Evolutionary conservation across 1,140 invertebrate genomes (phyloP), one percentile per base, ranked within the genome.

Genomic region (Neodiprion fabricii): DNA sequence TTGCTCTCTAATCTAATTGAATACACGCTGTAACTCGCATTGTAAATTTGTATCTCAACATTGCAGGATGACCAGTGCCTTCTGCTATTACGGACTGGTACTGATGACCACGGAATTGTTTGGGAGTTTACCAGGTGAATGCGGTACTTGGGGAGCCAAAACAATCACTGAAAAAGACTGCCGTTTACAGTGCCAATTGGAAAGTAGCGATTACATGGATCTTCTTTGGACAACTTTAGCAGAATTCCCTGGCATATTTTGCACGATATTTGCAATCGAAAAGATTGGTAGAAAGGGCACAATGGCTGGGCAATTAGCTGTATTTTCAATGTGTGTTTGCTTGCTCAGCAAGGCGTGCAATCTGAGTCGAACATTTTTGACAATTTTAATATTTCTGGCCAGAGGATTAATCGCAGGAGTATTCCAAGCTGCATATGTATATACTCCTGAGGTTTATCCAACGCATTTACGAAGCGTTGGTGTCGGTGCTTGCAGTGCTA

Each of bases 1-100:
- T 72, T 72, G 47, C 21, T 14, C 8, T 73, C 17, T 11, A 68
- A 28, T 21, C 8, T 4, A 47, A 7, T 49, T 71, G 12, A 49
- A 49, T 71, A 49, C 53, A 40, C 48, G n/a, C 8, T 71, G 48
- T 48, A 14, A 17, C 48, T 71, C 28, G 21, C 48, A 76, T 65
- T 74, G 70, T 67, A 17, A 65, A 28, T 74, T 71, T 17, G 65
- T 75, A 73, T 61, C 67, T 50, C 23, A 76, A 74, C 17, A 72
- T 89, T 85, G 67, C 82, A 97, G 96, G 96, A 94, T 97, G 89
- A 92, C 95, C 0, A 97, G 96, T 88, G 96, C 97, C 1, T 98
- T 99, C 88, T 97, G 96, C 80, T 99, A 99, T 85, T 99, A 99
- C 85, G 97, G 97, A 1, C 91, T 98, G 50, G 97, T 99, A 7